A percentile compares a stretch with the other conserved stretches of the same genome.
phyloP scores from a whole-genome alignment of 1,140 invertebrate genomes.

The Probaryconus sp. region DNA sequence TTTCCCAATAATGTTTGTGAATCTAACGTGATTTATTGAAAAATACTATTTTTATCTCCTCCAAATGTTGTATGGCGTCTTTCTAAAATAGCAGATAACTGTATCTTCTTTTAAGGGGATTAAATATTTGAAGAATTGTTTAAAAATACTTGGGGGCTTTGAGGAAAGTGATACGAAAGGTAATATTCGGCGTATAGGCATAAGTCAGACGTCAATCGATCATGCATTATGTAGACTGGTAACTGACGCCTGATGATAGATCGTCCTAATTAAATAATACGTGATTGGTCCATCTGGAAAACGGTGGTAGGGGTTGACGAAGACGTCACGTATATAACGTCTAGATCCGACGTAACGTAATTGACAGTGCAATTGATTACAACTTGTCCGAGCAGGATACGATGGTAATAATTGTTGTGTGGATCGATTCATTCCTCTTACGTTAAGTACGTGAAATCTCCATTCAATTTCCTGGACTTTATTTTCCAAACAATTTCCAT shows the following conservation, averaged over 20 bases:
- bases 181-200: constrained; percentile 42
- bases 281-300: constrained; percentile 66
- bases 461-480: constrained; percentile 26
- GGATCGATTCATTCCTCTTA: constrained; percentile 31
- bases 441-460: constrained; percentile 25
- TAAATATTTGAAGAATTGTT: no score
- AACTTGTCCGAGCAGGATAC: constrained; percentile 63
- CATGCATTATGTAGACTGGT: constrained; percentile 74
- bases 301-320: constrained; percentile 48
- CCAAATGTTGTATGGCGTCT: no score
- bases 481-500: no score
- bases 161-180: constrained; percentile 56
- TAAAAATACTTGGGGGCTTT: no score
- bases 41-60: no score
- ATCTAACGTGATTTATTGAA: no score
- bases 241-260: constrained; percentile 75
- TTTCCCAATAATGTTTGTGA: no score
- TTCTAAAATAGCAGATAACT: no score
- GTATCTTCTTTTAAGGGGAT: no score
- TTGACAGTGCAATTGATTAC: constrained; percentile 75
- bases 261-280: constrained; percentile 76
- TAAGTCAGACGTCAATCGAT: constrained; percentile 69
- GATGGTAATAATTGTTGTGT: constrained; percentile 61
- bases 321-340: constrained; percentile 66
- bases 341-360: constrained; percentile 68